phyloP scores from a whole-genome alignment of 2,888 invertebrate species.

The Drosophila kambysellisi region DNA sequence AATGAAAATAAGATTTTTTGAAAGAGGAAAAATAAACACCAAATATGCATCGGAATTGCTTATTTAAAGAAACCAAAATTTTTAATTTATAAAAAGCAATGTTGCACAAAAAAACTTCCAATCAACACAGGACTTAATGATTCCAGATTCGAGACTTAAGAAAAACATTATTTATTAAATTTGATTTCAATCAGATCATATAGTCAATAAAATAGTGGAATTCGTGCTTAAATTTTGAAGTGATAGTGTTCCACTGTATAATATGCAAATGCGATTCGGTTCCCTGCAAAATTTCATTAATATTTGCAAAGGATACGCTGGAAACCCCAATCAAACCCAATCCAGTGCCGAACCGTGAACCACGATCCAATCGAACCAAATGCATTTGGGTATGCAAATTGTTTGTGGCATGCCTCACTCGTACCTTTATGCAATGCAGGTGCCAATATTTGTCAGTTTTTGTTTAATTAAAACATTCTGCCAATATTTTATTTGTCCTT shows the following conservation, averaged over 20 bases:
- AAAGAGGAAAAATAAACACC: background rate
- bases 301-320: conserved; percentile 52
- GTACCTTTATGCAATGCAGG: conserved; percentile 42
- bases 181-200: conserved; percentile 13
- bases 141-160: background rate
- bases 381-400: conserved; percentile 75
- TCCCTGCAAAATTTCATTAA: conserved; percentile 68
- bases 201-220: background rate
- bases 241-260: conserved; percentile 26
- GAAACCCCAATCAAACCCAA: conserved; percentile 8
- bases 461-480: conserved; percentile 80
- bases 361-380: conserved; percentile 40
- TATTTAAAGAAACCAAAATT: conserved; percentile 45
- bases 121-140: conserved; percentile 16
- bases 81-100: conserved; percentile 30
- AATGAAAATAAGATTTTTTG: conserved; percentile 5
- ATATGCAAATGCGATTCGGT: conserved; percentile 66
- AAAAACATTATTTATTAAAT: background rate
- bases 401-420: conserved; percentile 23
- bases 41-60: conserved; percentile 32
- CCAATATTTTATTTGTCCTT: conserved; percentile 67
- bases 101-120: conserved; percentile 17
- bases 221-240: background rate
- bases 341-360: conserved; percentile 11
- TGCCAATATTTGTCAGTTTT: conserved; percentile 78